Conservation (phyloP, 1,140 invertebrate species). For the Bilobella aurantiaca region DNA sequence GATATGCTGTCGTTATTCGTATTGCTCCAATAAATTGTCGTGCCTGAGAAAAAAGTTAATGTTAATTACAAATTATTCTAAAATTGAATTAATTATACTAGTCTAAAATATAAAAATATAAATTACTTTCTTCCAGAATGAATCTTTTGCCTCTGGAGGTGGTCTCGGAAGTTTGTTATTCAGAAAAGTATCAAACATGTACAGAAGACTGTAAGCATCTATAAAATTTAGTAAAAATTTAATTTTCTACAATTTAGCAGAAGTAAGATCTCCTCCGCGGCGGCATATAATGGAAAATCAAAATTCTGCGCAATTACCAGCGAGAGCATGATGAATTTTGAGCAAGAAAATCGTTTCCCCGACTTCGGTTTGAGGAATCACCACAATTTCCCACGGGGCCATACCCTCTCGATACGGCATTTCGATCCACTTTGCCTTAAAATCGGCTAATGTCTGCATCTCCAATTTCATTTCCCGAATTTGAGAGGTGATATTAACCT, state of each 20-base stretch:
- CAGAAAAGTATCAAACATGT: background rate
- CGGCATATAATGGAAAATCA: background rate
- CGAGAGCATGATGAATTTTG: conserved; percentile 4
- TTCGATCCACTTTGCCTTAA: background rate
- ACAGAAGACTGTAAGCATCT: background rate
- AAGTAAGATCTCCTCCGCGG: too few species aligned
- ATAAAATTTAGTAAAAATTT: background rate
- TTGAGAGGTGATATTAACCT: background rate
- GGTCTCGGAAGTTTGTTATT: background rate
- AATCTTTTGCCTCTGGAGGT: background rate
- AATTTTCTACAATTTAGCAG: too few species aligned
- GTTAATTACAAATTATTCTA: too few species aligned
- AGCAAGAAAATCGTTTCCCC: background rate
- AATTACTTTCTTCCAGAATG: background rate
- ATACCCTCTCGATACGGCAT: background rate
- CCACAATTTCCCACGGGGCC: background rate
- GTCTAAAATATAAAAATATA: background rate
- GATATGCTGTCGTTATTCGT: too few species aligned
- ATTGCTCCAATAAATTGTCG: background rate
- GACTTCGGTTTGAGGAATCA: background rate
- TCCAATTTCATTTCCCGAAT: background rate
- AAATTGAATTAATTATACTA: too few species aligned
- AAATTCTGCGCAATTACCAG: too few species aligned
- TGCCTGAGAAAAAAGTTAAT: background rate
- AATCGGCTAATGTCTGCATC: background rate